Conservation (phyloP, 2,113 vertebrate genomes). For the Donacobius atricapilla region DNA sequence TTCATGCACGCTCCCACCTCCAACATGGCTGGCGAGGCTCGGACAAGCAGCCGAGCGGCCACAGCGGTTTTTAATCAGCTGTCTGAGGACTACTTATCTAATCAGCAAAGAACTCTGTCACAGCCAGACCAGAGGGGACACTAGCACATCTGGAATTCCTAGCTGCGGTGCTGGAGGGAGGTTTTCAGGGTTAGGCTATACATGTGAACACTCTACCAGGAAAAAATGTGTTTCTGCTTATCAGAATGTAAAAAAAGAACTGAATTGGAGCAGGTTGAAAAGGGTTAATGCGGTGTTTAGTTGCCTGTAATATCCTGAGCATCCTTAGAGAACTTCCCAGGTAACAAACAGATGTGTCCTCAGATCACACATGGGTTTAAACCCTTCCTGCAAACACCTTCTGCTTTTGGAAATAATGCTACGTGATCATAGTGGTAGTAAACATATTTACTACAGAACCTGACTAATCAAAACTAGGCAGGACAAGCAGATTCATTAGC, state of each 20-base stretch:
- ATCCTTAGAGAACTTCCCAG: neutral
- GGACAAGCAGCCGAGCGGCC: neutral
- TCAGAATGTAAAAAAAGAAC: neutral
- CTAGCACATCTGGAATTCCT: neutral
- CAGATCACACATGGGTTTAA: neutral
- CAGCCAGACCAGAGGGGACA: neutral
- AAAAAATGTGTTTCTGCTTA: neutral
- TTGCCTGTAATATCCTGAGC: neutral
- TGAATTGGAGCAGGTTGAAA: neutral
- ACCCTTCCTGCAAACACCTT: neutral
- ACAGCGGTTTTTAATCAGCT: constrained; percentile 49
- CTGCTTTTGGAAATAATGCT: neutral
- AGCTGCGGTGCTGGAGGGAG: neutral
- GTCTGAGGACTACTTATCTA: constrained; percentile 36
- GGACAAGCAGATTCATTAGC: neutral
- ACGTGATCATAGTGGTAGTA: fast-evolving
- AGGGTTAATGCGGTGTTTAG: neutral
- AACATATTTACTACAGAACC: neutral
- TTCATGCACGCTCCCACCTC: constrained; percentile 6
- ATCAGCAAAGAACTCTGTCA: constrained; percentile 37
- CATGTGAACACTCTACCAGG: neutral
- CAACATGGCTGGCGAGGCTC: constrained; percentile 33
- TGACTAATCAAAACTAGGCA: neutral
- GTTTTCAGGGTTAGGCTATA: neutral
- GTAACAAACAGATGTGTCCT: neutral